These are phyloP conservation scores for Conopomorpha cramerella DNA, from an alignment of 1,140 invertebrate species.

Conservation along the genomic window DNA sequence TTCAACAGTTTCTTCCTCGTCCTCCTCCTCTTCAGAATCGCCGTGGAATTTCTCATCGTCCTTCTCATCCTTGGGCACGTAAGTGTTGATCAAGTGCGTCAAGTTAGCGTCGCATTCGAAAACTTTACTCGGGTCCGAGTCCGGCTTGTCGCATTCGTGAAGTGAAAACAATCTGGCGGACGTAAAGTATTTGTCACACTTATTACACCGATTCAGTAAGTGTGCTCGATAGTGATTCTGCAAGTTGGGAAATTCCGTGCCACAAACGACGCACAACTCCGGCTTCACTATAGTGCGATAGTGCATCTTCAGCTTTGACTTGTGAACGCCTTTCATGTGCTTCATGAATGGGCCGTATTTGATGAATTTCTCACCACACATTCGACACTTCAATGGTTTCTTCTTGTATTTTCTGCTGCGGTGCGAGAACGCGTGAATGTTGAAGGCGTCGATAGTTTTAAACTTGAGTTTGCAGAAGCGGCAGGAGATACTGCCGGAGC, in stretches of 20 bases:
- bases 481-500: slow-evolving; percentile 46
- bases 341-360: slow-evolving; percentile 47
- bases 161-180: slow-evolving; percentile 33
- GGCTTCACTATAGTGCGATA: slow-evolving; percentile 34
- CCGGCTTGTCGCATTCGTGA: slow-evolving; percentile 44
- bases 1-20: slow-evolving; percentile 7
- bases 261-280: slow-evolving; percentile 42
- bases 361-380: slow-evolving; percentile 43
- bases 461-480: slow-evolving; percentile 49
- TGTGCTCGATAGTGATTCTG: slow-evolving; percentile 55
- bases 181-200: slow-evolving; percentile 45
- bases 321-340: slow-evolving; percentile 43
- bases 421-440: slow-evolving; percentile 52
- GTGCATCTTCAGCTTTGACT: slow-evolving; percentile 39
- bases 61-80: slow-evolving; percentile 36
- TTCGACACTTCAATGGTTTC: slow-evolving; percentile 45
- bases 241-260: slow-evolving; percentile 44
- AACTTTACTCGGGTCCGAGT: slow-evolving; percentile 37
- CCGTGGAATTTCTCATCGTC: slow-evolving; percentile 48
- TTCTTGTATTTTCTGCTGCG: slow-evolving; percentile 46
- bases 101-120: slow-evolving; percentile 37
- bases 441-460: slow-evolving; percentile 50
- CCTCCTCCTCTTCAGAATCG: slow-evolving; percentile 20
- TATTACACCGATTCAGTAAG: slow-evolving; percentile 35
- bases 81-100: slow-evolving; percentile 25